These are phyloP conservation scores for Candidula unifasciata DNA, from an alignment of 2,888 invertebrate species.

Conservation along the genomic window DNA sequence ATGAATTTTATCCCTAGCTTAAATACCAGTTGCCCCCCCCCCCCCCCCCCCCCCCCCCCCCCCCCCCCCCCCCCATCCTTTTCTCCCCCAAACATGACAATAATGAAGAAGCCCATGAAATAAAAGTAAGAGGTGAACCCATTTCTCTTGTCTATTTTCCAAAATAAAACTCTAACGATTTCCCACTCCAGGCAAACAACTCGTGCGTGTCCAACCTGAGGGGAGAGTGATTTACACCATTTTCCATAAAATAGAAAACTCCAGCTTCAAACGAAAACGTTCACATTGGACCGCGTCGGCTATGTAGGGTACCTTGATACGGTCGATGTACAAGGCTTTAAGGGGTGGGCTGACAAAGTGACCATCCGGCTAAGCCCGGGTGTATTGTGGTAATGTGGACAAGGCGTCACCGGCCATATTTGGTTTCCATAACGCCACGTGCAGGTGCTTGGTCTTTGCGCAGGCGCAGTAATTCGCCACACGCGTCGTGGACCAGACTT, in stretches of 20 bases:
- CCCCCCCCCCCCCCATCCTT: too few relatives aligned
- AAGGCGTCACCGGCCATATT: slow-evolving; percentile 32
- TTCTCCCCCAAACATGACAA: too few relatives aligned
- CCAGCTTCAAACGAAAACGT: slow-evolving; percentile 23
- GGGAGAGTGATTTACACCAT: slow-evolving; percentile 31
- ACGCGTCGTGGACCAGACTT: slow-evolving; percentile 13
- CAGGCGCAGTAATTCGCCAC: slow-evolving; percentile 32
- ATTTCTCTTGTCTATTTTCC: neutral
- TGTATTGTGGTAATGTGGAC: slow-evolving; percentile 13
- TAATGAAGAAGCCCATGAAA: too few relatives aligned
- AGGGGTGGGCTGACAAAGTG: slow-evolving; percentile 24
- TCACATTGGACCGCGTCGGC: neutral
- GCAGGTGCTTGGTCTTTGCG: slow-evolving; percentile 43
- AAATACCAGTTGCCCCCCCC: too few relatives aligned
- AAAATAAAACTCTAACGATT: neutral
- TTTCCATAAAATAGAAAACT: neutral
- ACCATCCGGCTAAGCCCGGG: slow-evolving; percentile 11
- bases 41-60: too few relatives aligned
- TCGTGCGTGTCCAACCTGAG: slow-evolving; percentile 25
- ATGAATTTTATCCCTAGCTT: too few relatives aligned
- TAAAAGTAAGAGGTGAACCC: too few relatives aligned
- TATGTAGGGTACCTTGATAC: neutral
- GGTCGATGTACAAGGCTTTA: neutral
- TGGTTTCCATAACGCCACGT: slow-evolving; percentile 35
- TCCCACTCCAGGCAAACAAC: neutral